Conservation (phyloP, 2,888 invertebrate species). For the Periphyllus acericola region DNA sequence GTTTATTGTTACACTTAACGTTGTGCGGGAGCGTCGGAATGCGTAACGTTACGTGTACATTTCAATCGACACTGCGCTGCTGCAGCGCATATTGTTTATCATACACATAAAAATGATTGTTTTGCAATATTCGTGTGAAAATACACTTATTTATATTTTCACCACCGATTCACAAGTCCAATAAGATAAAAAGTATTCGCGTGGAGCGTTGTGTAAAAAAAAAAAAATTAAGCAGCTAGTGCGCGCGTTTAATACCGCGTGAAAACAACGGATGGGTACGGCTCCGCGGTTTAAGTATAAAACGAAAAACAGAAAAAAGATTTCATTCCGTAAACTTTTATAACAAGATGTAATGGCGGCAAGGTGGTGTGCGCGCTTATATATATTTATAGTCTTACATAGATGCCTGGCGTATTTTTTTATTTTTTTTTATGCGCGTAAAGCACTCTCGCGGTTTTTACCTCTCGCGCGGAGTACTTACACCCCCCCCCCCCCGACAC, state of each 20-base stretch:
- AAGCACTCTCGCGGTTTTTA: conserved; percentile 25
- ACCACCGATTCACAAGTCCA: too few relatives aligned
- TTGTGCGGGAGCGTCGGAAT: too few relatives aligned
- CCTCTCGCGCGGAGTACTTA: not conserved
- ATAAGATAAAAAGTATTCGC: too few relatives aligned
- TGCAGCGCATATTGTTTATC: too few relatives aligned
- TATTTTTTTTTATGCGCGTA: not conserved
- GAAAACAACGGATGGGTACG: conserved; percentile 3
- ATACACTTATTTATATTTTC: too few relatives aligned
- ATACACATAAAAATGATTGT: too few relatives aligned
- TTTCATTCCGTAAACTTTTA: conserved; percentile 38
- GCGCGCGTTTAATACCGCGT: conserved; percentile 24
- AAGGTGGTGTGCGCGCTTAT: not conserved
- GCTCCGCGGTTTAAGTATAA: not conserved
- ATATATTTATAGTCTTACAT: not conserved
- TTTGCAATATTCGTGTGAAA: too few relatives aligned
- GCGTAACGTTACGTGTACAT: too few relatives aligned
- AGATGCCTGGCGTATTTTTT: not conserved
- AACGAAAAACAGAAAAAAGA: not conserved
- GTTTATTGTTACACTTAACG: too few relatives aligned
- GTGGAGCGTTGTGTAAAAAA: too few relatives aligned
- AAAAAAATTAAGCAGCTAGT: too few relatives aligned
- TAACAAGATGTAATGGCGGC: not conserved
- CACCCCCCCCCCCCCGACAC: not conserved
- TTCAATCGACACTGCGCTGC: too few relatives aligned